A percentile compares a stretch with the other conserved stretches of the same genome.
phyloP scores from a whole-genome alignment of 37 sponge, comb jelly and placozoan species.

The Lycopodina hypogea region DNA sequence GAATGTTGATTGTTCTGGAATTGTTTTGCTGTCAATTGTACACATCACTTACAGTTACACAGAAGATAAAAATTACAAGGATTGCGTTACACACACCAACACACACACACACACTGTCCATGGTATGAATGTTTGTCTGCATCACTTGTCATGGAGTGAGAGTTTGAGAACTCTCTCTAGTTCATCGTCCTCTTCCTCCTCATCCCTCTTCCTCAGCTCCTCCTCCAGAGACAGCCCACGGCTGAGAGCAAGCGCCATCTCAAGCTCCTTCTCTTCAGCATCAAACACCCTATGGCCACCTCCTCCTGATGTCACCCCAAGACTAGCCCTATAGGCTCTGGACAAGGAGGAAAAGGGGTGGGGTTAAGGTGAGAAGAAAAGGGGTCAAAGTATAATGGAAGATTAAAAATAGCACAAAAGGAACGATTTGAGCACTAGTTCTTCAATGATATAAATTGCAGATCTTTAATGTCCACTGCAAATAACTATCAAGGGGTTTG shows the following conservation, averaged over 20 bases:
- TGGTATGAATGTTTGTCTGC: no score
- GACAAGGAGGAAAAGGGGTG: background rate
- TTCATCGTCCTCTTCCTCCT: constrained; percentile 62
- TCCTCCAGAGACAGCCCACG: constrained; percentile 21
- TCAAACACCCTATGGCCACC: background rate
- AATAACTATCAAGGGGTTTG: no score
- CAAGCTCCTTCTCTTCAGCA: constrained; percentile 48
- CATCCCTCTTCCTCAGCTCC: constrained; percentile 14
- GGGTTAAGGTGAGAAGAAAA: background rate
- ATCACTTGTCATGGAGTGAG: constrained; percentile 62
- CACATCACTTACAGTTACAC: no score
- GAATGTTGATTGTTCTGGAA: no score
- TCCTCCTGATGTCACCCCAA: background rate
- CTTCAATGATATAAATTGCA: no score
- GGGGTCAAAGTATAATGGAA: background rate
- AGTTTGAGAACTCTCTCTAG: constrained; percentile 63
- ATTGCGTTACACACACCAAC: no score
- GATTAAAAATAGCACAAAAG: no score
- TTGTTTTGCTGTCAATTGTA: no score
- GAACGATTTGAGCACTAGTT: no score
- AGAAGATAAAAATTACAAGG: no score
- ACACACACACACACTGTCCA: no score
- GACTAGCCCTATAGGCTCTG: background rate
- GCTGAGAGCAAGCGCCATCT: constrained; percentile 61
- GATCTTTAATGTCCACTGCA: no score